These are phyloP conservation scores for Caenorhabditis macrosperma DNA, from an alignment of 2,888 invertebrate species.

Conservation along the genomic window DNA sequence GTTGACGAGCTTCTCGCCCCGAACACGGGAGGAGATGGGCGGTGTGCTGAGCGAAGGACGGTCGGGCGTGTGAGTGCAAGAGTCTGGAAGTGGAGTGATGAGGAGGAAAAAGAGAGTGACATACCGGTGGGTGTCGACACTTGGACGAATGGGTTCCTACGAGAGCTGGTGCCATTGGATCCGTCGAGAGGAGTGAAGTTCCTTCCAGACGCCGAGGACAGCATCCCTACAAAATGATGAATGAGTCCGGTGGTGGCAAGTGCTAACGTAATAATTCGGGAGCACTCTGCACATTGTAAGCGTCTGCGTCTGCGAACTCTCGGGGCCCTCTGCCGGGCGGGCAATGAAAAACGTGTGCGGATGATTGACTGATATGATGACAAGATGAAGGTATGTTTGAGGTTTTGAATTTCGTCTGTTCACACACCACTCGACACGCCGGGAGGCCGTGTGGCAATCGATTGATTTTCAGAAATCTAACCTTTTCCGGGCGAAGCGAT, in stretches of 20 bases:
- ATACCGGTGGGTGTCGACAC: conserved; percentile 47
- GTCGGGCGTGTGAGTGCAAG: conserved; percentile 19
- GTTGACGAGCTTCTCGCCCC: conserved; percentile 58
- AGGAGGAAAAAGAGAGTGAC: neutral
- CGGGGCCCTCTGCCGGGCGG: neutral
- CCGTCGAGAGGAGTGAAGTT: conserved; percentile 54
- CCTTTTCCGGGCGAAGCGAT: neutral
- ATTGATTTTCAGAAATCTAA: conserved; percentile 8
- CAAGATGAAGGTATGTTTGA: conserved; percentile 48
- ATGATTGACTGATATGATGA: conserved; percentile 59
- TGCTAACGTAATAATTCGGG: conserved; percentile 43
- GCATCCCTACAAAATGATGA: conserved; percentile 34
- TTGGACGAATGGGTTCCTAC: conserved; percentile 56
- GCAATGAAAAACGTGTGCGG: conserved; percentile 44
- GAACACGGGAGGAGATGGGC: conserved; percentile 58
- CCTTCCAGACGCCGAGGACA: conserved; percentile 51
- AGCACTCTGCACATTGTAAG: conserved; percentile 9
- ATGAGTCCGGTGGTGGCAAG: conserved; percentile 20
- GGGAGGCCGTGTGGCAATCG: neutral
- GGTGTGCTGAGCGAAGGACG: conserved; percentile 36
- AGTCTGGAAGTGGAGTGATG: conserved; percentile 26
- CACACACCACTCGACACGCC: conserved; percentile 21
- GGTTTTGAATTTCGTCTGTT: conserved; percentile 49
- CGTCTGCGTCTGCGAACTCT: conserved; percentile 2
- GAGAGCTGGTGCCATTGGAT: conserved; percentile 53